Percentiles rank a stretch among this genome's conserved stretches.
These are phyloP conservation scores for Beaufortia kweichowensis DNA, from an alignment of 2,113 vertebrate genomes.

Conservation along the genomic window DNA sequence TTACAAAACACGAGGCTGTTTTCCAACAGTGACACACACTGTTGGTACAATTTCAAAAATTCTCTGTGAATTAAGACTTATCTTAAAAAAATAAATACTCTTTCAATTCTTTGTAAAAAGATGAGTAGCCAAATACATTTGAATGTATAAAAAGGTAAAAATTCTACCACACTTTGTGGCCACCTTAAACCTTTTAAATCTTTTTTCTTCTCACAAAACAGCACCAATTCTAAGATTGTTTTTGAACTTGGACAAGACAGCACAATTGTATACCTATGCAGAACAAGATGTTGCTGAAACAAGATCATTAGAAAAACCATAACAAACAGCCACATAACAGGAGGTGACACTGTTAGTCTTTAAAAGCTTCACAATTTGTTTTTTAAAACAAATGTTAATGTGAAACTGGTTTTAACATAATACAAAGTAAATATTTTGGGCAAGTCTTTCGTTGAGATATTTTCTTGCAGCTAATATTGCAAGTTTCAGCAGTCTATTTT, in stretches of 20 bases:
- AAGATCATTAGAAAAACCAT: background rate
- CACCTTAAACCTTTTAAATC: background rate
- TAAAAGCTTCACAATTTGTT: background rate
- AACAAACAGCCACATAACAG: background rate
- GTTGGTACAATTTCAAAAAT: conserved; percentile 22
- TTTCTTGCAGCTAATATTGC: background rate
- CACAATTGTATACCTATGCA: background rate
- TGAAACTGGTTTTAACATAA: background rate
- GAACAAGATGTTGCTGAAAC: background rate
- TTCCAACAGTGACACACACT: background rate
- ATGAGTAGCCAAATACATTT: conserved; percentile 40
- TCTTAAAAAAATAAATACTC: conserved; percentile 57
- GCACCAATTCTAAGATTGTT: conserved; percentile 45
- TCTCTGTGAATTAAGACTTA: conserved; percentile 24
- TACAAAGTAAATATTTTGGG: background rate
- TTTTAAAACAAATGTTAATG: background rate
- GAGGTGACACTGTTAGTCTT: background rate
- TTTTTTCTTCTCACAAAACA: conserved; percentile 6
- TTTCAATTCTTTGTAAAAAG: conserved; percentile 51
- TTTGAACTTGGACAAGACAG: conserved; percentile 14
- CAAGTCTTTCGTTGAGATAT: background rate
- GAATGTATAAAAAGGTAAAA: conserved; percentile 9
- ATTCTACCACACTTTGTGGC: background rate
- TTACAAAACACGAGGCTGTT: conserved; percentile 9
- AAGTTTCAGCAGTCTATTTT: background rate